Conservation (phyloP, 2,113 vertebrate species). For the Tupaia chinensis region DNA sequence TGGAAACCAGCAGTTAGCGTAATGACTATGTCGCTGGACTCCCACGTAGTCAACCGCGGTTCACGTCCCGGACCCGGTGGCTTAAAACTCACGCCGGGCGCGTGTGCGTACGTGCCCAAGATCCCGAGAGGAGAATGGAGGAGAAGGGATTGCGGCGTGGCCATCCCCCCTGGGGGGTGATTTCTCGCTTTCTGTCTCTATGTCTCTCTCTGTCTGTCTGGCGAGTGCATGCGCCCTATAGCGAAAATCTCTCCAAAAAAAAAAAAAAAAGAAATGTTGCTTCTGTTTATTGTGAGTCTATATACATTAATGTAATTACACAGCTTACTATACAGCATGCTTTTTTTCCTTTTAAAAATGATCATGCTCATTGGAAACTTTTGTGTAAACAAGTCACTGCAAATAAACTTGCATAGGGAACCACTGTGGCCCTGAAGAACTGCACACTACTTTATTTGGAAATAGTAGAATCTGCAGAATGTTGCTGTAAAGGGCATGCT, state of each 20-base stretch:
- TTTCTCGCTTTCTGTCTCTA: too few relatives aligned
- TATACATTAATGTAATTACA: conserved; percentile 15
- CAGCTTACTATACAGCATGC: background rate
- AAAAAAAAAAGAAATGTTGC: background rate
- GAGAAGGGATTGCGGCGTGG: too few relatives aligned
- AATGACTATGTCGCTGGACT: too few relatives aligned
- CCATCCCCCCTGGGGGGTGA: too few relatives aligned
- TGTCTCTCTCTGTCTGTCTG: too few relatives aligned
- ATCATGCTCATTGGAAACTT: conserved; percentile 53
- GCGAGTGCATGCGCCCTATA: too few relatives aligned
- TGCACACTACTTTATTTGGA: conserved; percentile 73
- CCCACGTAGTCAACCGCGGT: too few relatives aligned
- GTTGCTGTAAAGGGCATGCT: conserved; percentile 64
- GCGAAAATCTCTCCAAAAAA: too few relatives aligned
- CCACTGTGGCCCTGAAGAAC: conserved; percentile 59
- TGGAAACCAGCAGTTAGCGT: background rate
- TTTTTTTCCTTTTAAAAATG: background rate
- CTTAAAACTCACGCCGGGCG: too few relatives aligned
- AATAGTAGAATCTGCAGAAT: conserved; percentile 78
- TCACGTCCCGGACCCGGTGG: too few relatives aligned
- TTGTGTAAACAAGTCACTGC: conserved; percentile 69
- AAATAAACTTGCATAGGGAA: conserved; percentile 75
- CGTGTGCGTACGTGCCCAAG: too few relatives aligned
- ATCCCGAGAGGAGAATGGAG: too few relatives aligned
- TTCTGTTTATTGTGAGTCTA: background rate